Base-by-base conservation (phyloP, 1,140 invertebrate genomes). In the Nephila pilipes region DNA sequence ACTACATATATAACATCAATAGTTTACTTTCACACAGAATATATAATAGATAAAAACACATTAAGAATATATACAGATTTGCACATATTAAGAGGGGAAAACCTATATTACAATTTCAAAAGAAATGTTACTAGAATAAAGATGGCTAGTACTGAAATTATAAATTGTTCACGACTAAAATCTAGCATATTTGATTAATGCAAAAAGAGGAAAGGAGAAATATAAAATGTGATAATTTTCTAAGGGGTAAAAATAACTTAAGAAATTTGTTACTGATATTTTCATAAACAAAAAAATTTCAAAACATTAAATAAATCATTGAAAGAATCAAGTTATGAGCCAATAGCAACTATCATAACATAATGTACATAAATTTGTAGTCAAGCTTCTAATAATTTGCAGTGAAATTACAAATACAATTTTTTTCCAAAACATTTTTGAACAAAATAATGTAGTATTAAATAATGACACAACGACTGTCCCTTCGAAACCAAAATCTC, bases 401-500 rank as follows among this genome's bases (percentile, higher is more conserved):
- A 88, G n/a, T 12, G 58, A 69, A 65, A 90, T 58, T 58, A 80
- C 69, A 58, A 90, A 80, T 80, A 90, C 25, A 79, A 58, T 88
- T 54, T 60, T 83, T 63, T 90, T n/a, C 32, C n/a, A 63, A 63
- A 91, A 29, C 5, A 63, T 32, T 55, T 91, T 83, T 22, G 8
- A 60, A 46, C 6, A 46, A 90, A 91, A 87, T 65, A 65, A 65
- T 14, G 4, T 5, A 55, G 8, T n/a, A 38, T 85, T 57, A 92
- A 83, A 85, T 69, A 60, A 92, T 83, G 18, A 69, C 58, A 85
- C 90, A 92, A n/a, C 60, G 90, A 57, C 29, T 55, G 10, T 75
- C 90, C 36, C 90, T 85, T 55, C 60, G 85, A 36, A 92, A 95
- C 95, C 54, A 94, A 95, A 81, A 95, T 96, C 25, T 65, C 5